Conservation (phyloP, 2,888 invertebrate species). For the Portevinia maculata region DNA sequence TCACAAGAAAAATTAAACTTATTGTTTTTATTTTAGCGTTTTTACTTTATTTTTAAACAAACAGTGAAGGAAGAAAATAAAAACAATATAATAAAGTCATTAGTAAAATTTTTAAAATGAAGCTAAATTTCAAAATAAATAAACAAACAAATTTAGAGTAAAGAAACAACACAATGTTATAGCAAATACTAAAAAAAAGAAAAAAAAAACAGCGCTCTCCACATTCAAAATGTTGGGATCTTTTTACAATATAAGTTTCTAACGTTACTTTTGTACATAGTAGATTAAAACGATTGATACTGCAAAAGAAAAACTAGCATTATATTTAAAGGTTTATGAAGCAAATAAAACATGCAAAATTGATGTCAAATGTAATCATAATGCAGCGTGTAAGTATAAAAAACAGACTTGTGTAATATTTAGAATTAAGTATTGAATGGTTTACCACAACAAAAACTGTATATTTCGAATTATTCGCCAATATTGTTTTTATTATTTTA, state of each 20-base stretch:
- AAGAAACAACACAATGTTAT: conserved; percentile 66
- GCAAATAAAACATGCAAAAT: conserved; percentile 44
- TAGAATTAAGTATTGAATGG: conserved; percentile 59
- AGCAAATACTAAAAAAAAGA: conserved; percentile 64
- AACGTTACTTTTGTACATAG: conserved; percentile 68
- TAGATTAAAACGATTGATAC: conserved; percentile 60
- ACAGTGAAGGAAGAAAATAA: conserved; percentile 33
- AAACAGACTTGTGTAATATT: conserved; percentile 71
- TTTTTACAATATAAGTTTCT: conserved; percentile 70
- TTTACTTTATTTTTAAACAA: conserved; percentile 38
- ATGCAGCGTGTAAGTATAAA: conserved; percentile 56
- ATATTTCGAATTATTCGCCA: conserved; percentile 67
- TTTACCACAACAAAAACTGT: conserved; percentile 63
- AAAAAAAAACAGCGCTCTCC: conserved; percentile 57
- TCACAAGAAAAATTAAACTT: conserved; percentile 19
- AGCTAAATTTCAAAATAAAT: conserved; percentile 50
- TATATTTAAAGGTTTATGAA: conserved; percentile 53
- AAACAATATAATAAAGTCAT: conserved; percentile 65
- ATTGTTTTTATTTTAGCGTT: conserved; percentile 44
- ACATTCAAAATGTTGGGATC: conserved; percentile 73
- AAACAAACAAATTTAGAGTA: conserved; percentile 25
- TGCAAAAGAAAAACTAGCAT: conserved; percentile 26
- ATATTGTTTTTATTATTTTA: conserved; percentile 72
- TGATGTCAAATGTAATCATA: conserved; percentile 59
- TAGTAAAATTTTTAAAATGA: conserved; percentile 70